These are phyloP conservation scores for Metopia argyrocephala DNA, from an alignment of 2,888 invertebrate species.

Conservation along the genomic window DNA sequence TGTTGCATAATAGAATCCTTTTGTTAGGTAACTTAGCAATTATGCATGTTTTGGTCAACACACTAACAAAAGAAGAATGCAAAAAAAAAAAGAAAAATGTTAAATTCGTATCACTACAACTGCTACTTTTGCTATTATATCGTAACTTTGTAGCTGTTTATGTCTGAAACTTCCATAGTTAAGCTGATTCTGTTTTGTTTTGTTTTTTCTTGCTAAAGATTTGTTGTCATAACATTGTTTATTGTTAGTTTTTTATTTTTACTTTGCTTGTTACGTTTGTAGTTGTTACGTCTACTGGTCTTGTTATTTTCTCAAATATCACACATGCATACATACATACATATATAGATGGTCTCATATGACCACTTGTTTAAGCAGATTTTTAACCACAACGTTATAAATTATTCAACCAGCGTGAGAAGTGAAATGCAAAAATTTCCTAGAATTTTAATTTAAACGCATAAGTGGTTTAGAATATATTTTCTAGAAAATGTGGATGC, in stretches of 20 bases:
- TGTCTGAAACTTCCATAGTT: background rate
- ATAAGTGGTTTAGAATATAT: too few relatives aligned
- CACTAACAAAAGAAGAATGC: background rate
- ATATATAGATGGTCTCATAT: slow-evolving; percentile 1
- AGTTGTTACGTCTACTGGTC: too few relatives aligned
- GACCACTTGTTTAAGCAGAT: slow-evolving; percentile 16
- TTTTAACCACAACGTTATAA: slow-evolving; percentile 7
- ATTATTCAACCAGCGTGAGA: slow-evolving; percentile 1
- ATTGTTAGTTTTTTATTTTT: background rate
- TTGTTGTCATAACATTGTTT: background rate
- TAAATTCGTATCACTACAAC: too few relatives aligned
- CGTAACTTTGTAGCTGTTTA: background rate
- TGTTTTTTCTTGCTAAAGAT: background rate
- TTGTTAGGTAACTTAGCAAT: background rate
- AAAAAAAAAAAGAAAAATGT: background rate
- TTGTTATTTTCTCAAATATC: too few relatives aligned
- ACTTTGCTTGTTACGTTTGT: background rate
- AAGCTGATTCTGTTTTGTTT: background rate
- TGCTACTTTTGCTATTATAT: background rate
- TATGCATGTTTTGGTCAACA: background rate
- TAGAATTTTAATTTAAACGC: background rate
- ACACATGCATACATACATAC: too few relatives aligned
- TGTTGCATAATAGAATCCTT: background rate
- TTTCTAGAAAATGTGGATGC: too few relatives aligned
- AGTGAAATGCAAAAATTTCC: background rate